Evolutionary conservation across 2,888 invertebrate genomes (phyloP).

Genomic region (Encarsia formosa): DNA sequence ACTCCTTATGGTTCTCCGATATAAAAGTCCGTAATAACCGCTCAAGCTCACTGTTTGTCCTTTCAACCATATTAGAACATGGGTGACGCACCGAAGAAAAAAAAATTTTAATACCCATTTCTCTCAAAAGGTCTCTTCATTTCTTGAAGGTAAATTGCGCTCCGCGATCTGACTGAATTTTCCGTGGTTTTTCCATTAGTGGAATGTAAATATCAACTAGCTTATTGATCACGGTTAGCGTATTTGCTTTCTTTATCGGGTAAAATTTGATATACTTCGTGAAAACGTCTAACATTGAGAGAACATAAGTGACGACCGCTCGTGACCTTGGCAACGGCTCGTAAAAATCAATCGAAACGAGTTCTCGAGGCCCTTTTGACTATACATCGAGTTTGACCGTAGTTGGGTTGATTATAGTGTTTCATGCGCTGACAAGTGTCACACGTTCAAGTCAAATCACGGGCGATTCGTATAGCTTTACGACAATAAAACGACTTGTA

Average conservation of each 20-base stretch:
- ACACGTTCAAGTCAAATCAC: background rate
- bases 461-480: too few species aligned
- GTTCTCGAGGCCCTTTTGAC: slow-evolving; percentile 8
- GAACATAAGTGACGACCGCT: slow-evolving; percentile 10
- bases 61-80: background rate
- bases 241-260: slow-evolving; percentile 17
- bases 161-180: slow-evolving; percentile 4
- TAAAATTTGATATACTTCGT: slow-evolving; percentile 17
- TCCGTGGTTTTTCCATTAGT: background rate
- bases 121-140: background rate
- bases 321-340: slow-evolving; percentile 20
- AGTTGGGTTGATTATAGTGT: background rate
- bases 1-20: background rate
- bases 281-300: slow-evolving; percentile 17
- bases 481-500: slow-evolving; percentile 1
- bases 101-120: background rate
- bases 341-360: slow-evolving; percentile 25
- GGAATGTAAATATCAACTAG: slow-evolving; percentile 19
- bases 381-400: background rate
- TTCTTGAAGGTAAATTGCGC: slow-evolving; percentile 3
- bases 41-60: background rate
- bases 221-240: slow-evolving; percentile 6
- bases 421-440: slow-evolving; percentile 18
- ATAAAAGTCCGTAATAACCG: background rate
- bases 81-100: too few species aligned